A percentile compares a stretch with the other conserved stretches of the same genome.
These are phyloP conservation scores for Operophtera brumata DNA, from an alignment of 2,888 invertebrate genomes.

Conservation along the genomic window DNA sequence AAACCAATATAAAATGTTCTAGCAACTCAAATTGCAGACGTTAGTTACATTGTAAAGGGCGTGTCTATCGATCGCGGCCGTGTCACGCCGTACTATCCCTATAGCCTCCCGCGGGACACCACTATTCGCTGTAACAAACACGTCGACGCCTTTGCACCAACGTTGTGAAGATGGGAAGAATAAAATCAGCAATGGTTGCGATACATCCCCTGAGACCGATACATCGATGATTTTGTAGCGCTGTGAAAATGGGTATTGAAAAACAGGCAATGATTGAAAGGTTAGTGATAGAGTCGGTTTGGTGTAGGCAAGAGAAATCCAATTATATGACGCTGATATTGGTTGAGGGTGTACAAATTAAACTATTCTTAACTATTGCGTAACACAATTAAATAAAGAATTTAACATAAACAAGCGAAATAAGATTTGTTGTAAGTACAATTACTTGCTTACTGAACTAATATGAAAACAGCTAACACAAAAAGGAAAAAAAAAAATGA, in stretches of 20 bases:
- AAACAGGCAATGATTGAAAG: background rate
- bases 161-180: background rate
- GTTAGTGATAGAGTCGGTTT: background rate
- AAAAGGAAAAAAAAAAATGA: background rate
- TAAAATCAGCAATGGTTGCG: background rate
- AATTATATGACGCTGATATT: background rate
- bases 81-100: constrained; percentile 52
- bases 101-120: constrained; percentile 28
- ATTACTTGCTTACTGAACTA: no score
- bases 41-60: constrained; percentile 36
- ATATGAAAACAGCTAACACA: no score
- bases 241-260: background rate
- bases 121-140: background rate
- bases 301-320: background rate
- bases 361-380: no score
- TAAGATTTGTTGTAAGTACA: no score
- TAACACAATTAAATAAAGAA: no score
- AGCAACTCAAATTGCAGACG: constrained; percentile 19
- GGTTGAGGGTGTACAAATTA: no score
- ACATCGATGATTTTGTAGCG: constrained; percentile 10
- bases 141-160: constrained; percentile 10
- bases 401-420: no score
- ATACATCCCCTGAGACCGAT: background rate
- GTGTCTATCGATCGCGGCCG: constrained; percentile 51
- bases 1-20: background rate